Base-by-base conservation (phyloP, 2,113 vertebrate species). In the Procavia capensis region DNA sequence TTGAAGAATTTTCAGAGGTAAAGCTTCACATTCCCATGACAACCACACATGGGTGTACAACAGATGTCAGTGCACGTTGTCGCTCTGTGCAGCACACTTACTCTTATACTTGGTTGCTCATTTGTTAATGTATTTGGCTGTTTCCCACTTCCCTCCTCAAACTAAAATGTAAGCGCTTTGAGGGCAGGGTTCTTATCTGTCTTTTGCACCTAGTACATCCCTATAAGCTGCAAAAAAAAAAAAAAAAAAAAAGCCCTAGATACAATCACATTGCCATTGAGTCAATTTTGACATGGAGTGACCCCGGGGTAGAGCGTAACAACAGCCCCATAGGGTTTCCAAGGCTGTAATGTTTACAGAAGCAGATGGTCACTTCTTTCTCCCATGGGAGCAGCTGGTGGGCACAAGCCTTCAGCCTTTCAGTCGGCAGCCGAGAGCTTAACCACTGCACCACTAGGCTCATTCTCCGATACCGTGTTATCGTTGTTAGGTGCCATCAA, bases 221-320 rank as follows among this genome's bases (percentile, higher is more conserved):
- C 45, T n/a, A 59, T 13, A 70, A 88, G 43, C 57, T 43, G n/a
- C n/a, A n/a, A n/a, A n/a, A n/a, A n/a, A n/a, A n/a, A n/a, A n/a
- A n/a, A n/a, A n/a, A n/a, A n/a, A n/a, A 76, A 43, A 85, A 95
- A 88, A 72, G 19, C 9, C 47, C 54, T 93, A n/a, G 39, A 63
- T 20, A 63, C 36, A 78, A 24, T 47, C 20, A n/a, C 36, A 24
- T 10, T 39, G n/a, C 63, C 16, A 19, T 9, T 24, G 17, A 22
- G 70, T 72, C 20, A 36, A 66, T 72, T 72, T 24, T 22, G 11
- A 72, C 36, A 10, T 36, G 39, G 9, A 24, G n/a, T 11, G 8
- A 72, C 34, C 70, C 70, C 24, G 39, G 36, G 70, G 9, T 3
- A 72, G 70, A 39, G 36, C n/a, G n/a, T n/a, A 24, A 72, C n/a